Evolutionary conservation across 2,888 invertebrate species (phyloP).

Genomic region (Apamea crenata): DNA sequence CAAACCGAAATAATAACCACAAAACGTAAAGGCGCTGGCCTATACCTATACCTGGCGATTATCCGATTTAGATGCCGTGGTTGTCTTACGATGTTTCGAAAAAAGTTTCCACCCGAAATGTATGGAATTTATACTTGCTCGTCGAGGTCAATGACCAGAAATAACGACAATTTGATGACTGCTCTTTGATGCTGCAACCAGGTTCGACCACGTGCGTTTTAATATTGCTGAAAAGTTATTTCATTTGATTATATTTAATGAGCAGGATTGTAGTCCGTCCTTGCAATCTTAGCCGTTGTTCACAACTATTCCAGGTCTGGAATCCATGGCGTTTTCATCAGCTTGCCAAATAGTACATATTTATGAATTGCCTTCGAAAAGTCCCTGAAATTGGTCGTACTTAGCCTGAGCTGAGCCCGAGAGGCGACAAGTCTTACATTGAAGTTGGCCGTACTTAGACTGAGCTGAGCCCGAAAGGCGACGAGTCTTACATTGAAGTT

Average conservation of each 20-base stretch:
- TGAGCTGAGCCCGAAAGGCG: not conserved
- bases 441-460: not conserved
- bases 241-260: not conserved
- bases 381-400: not conserved
- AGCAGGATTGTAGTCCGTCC: not conserved
- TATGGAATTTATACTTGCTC: not conserved
- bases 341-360: not conserved
- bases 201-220: not conserved
- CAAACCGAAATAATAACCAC: not conserved
- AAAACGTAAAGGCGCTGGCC: not conserved
- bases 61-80: not conserved
- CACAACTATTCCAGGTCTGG: not conserved
- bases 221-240: not conserved
- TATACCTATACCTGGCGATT: not conserved
- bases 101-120: not conserved
- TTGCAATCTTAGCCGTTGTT: not conserved
- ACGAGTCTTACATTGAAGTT: not conserved
- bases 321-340: too few species aligned
- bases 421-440: too few species aligned
- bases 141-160: not conserved
- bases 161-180: not conserved
- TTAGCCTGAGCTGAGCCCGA: too few species aligned
- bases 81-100: not conserved
- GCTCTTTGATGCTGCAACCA: not conserved
- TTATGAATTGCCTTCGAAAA: not conserved